Base-by-base conservation (phyloP, 2,797 vertebrate species). In the Sebastes diaconus region DNA sequence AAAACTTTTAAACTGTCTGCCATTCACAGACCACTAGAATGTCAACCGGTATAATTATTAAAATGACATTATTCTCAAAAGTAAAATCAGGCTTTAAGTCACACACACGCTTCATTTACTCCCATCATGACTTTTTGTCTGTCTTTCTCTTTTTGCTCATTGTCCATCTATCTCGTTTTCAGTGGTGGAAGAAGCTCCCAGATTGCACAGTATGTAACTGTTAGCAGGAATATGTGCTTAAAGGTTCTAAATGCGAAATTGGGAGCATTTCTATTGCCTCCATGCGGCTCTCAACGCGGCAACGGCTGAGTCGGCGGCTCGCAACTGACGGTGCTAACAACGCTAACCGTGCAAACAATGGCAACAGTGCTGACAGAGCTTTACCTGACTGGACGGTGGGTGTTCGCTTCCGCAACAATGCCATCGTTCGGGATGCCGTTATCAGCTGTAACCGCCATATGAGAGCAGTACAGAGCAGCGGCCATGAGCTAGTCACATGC, bases 1-100 rank as follows among this genome's bases (percentile, higher is more conserved):
- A 83, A 84, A 83, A 83, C 68, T 77, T 85, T 85, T 57, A 76
- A 81, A 79, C 63, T 58, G 60, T 77, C 61, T 76, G 52, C 66
- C 68, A 52, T 64, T 87, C 63, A 70, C 20, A 68, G 61, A 77
- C 57, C 5, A 30, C 14, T n/a, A 12, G 29, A 79, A 78, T 68
- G 54, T 36, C 65, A 59, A 30, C 18, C 1, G 1, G 27, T 55
- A 8, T 68, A 52, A 83, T 76, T 71, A 66, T 13, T 34, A 39
- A 32, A 66, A 75, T 42, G 3, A 57, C 50, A 67, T 64, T 71
- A 69, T 27, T 54, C 14, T 59, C 13, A 64, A 22, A 77, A 50
- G 22, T 70, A 57, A 67, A 85, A 32, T 61, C 8, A 65, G 3
- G 4, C 12, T 25, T 34, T 30, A 30, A 57, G 16, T 34, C 42